phyloP scores from a whole-genome alignment of 2,797 vertebrate genomes.

The Aotus griseimembra region DNA sequence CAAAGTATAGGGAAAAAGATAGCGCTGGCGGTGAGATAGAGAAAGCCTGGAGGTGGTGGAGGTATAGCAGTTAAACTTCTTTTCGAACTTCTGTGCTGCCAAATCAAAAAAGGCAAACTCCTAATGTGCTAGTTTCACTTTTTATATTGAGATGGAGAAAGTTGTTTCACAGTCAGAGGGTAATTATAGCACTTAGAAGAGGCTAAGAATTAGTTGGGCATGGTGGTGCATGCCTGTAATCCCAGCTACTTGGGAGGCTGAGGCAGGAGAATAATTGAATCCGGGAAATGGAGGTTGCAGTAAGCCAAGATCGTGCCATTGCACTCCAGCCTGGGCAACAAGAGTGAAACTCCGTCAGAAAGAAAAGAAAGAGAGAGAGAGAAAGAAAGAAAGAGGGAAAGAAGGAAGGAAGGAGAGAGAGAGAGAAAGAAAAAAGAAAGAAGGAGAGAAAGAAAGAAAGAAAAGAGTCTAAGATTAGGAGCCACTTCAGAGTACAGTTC shows the following conservation, averaged over 20 bases:
- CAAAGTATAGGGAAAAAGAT: neutral
- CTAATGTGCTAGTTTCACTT: neutral
- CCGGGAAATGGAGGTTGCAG: no score
- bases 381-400: accelerated
- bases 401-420: no score
- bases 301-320: no score
- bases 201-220: neutral
- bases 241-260: no score
- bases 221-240: no score
- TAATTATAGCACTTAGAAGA: neutral
- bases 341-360: no score
- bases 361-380: no score
- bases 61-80: neutral
- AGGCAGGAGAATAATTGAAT: no score
- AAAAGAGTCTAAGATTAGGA: neutral
- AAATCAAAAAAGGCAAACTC: neutral
- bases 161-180: neutral
- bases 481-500: neutral
- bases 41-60: neutral
- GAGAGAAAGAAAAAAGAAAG: no score
- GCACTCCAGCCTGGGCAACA: no score
- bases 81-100: neutral
- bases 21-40: neutral
- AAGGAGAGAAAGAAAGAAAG: no score
- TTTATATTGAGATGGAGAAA: neutral